These are phyloP conservation scores for Gerris buenoi DNA, from an alignment of 1,140 invertebrate genomes.

Conservation along the genomic window DNA sequence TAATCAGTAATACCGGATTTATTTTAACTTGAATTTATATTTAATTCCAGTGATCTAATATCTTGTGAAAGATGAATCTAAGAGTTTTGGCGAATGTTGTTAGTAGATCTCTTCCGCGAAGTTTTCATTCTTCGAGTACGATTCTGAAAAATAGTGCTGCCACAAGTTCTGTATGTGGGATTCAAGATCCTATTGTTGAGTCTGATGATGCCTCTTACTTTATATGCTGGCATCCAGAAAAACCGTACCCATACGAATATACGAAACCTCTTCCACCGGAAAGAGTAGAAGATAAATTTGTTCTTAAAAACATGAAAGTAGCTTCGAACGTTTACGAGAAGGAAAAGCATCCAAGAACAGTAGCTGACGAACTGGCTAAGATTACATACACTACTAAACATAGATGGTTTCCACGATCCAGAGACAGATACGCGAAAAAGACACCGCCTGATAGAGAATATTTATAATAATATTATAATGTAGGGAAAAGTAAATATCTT, in stretches of 20 bases:
- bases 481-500: no score
- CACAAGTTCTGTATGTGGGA: no score
- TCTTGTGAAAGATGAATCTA: no score
- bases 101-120: no score
- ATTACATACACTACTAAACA: conserved; percentile 66
- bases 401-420: conserved; percentile 54
- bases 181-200: conserved; percentile 33
- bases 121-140: no score
- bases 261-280: conserved; percentile 51
- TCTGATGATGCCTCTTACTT: conserved; percentile 58
- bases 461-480: no score
- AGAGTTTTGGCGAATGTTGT: no score
- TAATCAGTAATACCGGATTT: no score
- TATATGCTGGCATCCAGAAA: conserved; percentile 73
- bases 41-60: no score
- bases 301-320: conserved; percentile 46
- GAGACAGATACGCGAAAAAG: conserved; percentile 44
- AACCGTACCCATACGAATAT: conserved; percentile 66
- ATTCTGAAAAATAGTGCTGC: no score
- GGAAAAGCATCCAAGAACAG: conserved; percentile 39
- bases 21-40: no score
- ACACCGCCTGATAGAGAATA: conserved; percentile 52
- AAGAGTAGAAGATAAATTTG: conserved; percentile 26
- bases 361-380: conserved; percentile 50
- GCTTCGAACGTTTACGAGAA: conserved; percentile 46